These are phyloP conservation scores for Pissodes strobi DNA, from an alignment of 1,140 invertebrate genomes.

Conservation along the genomic window DNA sequence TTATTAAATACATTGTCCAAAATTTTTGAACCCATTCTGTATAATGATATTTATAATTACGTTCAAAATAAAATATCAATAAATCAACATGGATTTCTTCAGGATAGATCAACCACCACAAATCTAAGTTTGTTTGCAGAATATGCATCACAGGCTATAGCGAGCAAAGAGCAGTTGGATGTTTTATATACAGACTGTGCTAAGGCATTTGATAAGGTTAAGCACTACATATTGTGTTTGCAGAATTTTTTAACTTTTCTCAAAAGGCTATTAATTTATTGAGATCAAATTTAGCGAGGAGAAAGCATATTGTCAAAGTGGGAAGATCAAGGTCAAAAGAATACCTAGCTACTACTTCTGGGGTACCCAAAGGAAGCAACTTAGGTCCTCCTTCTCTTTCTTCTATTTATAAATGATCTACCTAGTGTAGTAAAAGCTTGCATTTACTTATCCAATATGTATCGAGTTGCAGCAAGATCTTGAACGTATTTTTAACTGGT, in stretches of 20 bases:
- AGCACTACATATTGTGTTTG: not conserved
- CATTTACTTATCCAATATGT: not conserved
- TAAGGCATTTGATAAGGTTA: too few relatives aligned
- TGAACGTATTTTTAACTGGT: not conserved
- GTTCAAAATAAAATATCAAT: not conserved
- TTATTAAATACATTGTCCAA: not conserved
- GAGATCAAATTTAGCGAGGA: not conserved
- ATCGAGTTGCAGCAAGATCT: too few relatives aligned
- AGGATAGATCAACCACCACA: too few relatives aligned
- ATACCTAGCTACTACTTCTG: not conserved
- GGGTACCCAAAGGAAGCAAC: not conserved
- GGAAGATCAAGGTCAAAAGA: too few relatives aligned
- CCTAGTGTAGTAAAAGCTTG: not conserved
- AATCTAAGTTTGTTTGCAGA: too few relatives aligned
- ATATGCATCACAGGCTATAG: too few relatives aligned
- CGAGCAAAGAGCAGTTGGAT: not conserved
- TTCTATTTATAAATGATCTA: not conserved
- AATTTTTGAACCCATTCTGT: not conserved
- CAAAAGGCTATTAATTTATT: not conserved
- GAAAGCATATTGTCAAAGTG: not conserved
- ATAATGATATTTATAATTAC: not conserved
- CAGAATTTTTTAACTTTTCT: not conserved
- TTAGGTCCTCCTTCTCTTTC: not conserved
- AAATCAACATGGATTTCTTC: not conserved
- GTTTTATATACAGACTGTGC: too few relatives aligned